A percentile compares a stretch with the other conserved stretches of the same genome.
Evolutionary conservation across 2,888 invertebrate genomes (phyloP).

Genomic region (Monochamus alternatus): DNA sequence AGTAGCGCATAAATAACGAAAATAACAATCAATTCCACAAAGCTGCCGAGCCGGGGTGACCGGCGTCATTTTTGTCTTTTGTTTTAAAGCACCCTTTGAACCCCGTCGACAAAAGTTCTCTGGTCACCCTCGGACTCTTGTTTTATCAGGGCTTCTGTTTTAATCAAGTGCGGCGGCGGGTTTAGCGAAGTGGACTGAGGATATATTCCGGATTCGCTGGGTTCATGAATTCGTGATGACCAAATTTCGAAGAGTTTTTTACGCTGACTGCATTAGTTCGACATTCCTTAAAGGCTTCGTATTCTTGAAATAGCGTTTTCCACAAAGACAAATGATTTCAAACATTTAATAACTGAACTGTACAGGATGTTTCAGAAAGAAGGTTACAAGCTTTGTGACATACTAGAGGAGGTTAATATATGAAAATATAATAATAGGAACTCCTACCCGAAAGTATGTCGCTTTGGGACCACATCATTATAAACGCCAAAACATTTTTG

Average conservation of each 20-base stretch:
- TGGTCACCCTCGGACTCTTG: slow-evolving; percentile 58
- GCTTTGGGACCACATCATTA: too few species aligned
- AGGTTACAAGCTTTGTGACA: too few species aligned
- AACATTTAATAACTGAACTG: too few species aligned
- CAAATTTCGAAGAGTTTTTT: not conserved
- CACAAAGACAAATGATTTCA: too few species aligned
- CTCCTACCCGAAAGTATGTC: too few species aligned
- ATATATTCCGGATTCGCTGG: slow-evolving; percentile 44
- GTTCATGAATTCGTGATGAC: slow-evolving; percentile 55
- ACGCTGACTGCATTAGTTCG: not conserved
- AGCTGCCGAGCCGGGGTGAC: slow-evolving; percentile 65
- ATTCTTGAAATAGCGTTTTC: too few species aligned
- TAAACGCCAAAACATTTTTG: too few species aligned
- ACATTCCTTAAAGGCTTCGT: too few species aligned
- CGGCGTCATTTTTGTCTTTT: slow-evolving; percentile 68
- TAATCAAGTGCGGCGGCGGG: slow-evolving; percentile 64
- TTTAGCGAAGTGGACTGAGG: slow-evolving; percentile 50
- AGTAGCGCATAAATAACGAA: slow-evolving; percentile 68
- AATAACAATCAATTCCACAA: slow-evolving; percentile 69
- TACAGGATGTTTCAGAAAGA: too few species aligned
- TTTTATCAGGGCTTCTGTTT: slow-evolving; percentile 61
- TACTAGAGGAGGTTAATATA: too few species aligned
- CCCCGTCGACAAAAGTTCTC: slow-evolving; percentile 63
- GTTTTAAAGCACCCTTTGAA: slow-evolving; percentile 68
- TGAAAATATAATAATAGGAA: too few species aligned